Evolutionary conservation across 2,797 vertebrate genomes (phyloP), one percentile per base, ranked within the genome.

Genomic region (Gambusia yucatana): DNA sequence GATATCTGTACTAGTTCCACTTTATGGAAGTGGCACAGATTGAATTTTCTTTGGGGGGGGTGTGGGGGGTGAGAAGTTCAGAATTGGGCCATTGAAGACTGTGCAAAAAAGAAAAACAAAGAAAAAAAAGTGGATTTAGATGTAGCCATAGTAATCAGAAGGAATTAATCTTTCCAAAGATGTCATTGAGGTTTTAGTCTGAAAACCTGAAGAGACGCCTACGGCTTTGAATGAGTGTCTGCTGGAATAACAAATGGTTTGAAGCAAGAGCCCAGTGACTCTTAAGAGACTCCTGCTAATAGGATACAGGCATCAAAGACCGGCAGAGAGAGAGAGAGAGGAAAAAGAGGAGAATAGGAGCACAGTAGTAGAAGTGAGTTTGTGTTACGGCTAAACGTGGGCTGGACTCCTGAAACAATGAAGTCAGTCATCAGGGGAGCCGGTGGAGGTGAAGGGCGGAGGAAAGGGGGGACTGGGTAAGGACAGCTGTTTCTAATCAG

Each of bases 401-500:
- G 84, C 88, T 0, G 86, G 83, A 82, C 87, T 74, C 78, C 81
- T 79, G 33, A 87, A 94, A 94, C 93, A 94, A 94, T 93, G 92
- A 93, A 81, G 78, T 92, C 93, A 93, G 92, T 94, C 92, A 89
- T 92, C 75, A 65, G 77, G 77, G 78, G 72, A 39, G 77, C 55
- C 25, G 47, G 81, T 57, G 73, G 72, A n/a, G 46, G 70, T 71
- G 25, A 71, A 71, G n/a, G 43, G 72, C 39, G 63, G 39, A 6
- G 81, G 33, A 6, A 10, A 41, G 46, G 67, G n/a, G 70, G 0
- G 33, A n/a, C 69, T 1, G 87, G 78, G 81, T 75, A 81, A 79
- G 82, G 73, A 91, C 95, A 96, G 94, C 93, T 96, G 96, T 93
- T 96, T 96, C 88, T 86, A 93, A 96, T 96, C 93, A 95, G 85